phyloP scores from a whole-genome alignment of 2,888 invertebrate genomes.

The Andrena hattorfiana region DNA sequence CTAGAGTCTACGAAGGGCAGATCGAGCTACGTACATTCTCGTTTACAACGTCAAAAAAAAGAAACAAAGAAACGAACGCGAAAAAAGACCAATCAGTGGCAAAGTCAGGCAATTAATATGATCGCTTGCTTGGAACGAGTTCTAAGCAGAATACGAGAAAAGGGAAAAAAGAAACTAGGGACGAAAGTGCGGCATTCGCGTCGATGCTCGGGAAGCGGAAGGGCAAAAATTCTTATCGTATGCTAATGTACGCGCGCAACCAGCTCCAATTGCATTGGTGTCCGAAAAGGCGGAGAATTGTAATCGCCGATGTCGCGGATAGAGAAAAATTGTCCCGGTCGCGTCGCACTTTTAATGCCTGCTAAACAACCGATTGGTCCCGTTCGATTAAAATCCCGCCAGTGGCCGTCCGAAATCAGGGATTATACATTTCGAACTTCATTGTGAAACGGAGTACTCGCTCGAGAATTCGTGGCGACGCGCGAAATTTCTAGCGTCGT shows the following conservation, averaged over 20 bases:
- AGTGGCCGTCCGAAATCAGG: conserved; percentile 57
- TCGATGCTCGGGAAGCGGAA: not conserved
- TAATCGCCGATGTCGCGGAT: conserved; percentile 50
- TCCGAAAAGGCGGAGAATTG: conserved; percentile 13
- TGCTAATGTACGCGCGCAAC: conserved; percentile 38
- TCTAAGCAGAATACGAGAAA: conserved; percentile 17
- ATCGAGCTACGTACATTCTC: not conserved
- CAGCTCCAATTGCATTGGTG: conserved; percentile 26
- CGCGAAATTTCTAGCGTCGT: conserved; percentile 15
- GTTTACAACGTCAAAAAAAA: not conserved
- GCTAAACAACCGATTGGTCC: conserved; percentile 33
- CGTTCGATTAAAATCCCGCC: conserved; percentile 30
- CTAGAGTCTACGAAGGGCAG: conserved; percentile 1
- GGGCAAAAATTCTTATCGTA: not conserved
- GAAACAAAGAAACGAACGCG: not conserved
- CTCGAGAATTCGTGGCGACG: conserved; percentile 28
- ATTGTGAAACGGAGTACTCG: conserved; percentile 10
- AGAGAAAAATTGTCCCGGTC: conserved; percentile 38
- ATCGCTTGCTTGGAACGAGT: conserved; percentile 4
- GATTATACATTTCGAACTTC: conserved; percentile 29
- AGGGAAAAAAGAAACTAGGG: not conserved
- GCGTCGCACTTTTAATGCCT: conserved; percentile 24
- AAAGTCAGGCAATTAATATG: conserved; percentile 24
- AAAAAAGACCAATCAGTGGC: not conserved
- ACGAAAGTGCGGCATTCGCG: not conserved